Base-by-base conservation (phyloP, 2,113 vertebrate species). In the Sphyrna mokarran region DNA sequence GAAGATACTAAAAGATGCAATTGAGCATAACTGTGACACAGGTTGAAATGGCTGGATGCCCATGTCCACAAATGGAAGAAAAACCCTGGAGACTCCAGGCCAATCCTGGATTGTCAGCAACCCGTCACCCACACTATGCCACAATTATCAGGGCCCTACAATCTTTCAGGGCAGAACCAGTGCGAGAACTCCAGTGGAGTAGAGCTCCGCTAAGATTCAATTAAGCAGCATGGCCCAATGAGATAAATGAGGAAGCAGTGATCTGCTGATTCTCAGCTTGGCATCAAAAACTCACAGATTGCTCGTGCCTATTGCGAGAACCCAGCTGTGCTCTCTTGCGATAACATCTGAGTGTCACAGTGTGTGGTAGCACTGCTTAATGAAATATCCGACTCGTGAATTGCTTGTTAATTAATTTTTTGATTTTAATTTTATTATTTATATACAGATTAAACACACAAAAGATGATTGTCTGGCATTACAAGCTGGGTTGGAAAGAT, bases 401-500 rank as follows among this genome's bases (percentile, higher is more conserved):
- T n/a, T 91, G 61, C 54, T 90, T 63, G 13, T 37, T 68, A 93
- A 93, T 93, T 93, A 63, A 93, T 93, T 93, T 93, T 93, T 93
- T 93, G 14, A 37, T 93, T 66, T 66, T 66, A 37, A 93, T 37
- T 93, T 18, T 63, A n/a, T 91, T 91, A 91, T 63, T 63, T 91
- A 91, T 66, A 37, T 91, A 8, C 58, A 66, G 89, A 63, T 68
- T 93, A 22, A 63, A 66, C 63, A 18, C 61, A 63, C n/a, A n/a
- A 93, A 93, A 93, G 89, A 93, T 93, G 61, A 93, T 68, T 93
- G 89, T 93, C 61, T 93, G 61, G 61, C 22, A 93, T 66, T 93
- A 93, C 89, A 93, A 93, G 89, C 89, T 93, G 89, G 33, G 29
- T n/a, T 93, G 89, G 22, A 37, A 93, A 66, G 89, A 93, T 93